Evolutionary conservation across 2,113 vertebrate species (phyloP).

Genomic region (Falco punctatus): DNA sequence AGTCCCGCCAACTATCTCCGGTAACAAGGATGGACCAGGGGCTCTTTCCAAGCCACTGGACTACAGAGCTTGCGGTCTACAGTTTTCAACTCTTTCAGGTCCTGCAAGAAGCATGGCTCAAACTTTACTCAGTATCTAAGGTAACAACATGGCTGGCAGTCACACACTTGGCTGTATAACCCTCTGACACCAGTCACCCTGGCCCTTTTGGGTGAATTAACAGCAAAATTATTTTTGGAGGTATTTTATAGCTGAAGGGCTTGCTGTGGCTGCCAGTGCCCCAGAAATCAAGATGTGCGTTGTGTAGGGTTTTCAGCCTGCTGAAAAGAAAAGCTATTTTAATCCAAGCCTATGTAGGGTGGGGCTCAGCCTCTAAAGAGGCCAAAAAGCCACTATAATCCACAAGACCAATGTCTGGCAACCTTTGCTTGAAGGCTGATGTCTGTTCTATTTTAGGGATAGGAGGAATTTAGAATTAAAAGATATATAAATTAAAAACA

Average conservation of each 20-base stretch:
- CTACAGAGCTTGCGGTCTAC: neutral
- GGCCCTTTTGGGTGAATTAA: neutral
- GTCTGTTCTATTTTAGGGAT: conserved; percentile 75
- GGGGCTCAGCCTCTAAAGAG: conserved; percentile 67
- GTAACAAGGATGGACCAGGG: neutral
- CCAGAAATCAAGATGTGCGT: neutral
- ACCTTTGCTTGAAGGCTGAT: conserved; percentile 72
- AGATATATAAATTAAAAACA: conserved; percentile 59
- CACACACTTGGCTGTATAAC: neutral
- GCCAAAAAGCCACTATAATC: conserved; percentile 75
- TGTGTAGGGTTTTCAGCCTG: conserved; percentile 50
- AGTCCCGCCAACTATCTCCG: neutral
- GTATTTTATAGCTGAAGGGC: neutral
- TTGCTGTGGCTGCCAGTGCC: neutral
- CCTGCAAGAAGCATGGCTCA: neutral
- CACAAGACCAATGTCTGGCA: conserved; percentile 73
- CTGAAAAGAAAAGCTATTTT: conserved; percentile 72
- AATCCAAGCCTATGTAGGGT: conserved; percentile 71
- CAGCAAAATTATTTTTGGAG: neutral
- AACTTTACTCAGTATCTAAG: neutral
- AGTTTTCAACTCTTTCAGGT: neutral
- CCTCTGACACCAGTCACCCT: neutral
- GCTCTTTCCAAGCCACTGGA: neutral
- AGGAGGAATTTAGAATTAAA: conserved; percentile 59
- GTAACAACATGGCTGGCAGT: neutral